Evolutionary conservation across 2,113 vertebrate genomes (phyloP), one percentile per base, ranked within the genome.

Genomic region (Sebastes fasciatus): DNA sequence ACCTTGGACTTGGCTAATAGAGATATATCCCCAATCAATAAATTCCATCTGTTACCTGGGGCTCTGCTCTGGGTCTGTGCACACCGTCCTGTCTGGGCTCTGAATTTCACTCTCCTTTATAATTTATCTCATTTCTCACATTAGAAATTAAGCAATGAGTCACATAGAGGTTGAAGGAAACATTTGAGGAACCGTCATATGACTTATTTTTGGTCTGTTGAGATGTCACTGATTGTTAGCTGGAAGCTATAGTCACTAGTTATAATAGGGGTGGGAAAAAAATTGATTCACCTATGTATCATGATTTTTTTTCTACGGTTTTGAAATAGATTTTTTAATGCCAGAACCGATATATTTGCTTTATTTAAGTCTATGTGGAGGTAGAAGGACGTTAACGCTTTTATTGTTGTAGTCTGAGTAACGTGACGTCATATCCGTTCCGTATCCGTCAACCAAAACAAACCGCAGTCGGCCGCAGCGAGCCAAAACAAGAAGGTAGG

Each of bases 1-100:
- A 91, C 82, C 84, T 90, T 86, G 74, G 82, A 70, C 77, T 64
- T 73, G n/a, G 57, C 19, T 77, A 78, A 86, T 74, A 79, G 48
- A 85, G 74, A 81, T 79, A 52, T 52, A 83, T 85, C 71, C 63
- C 5, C 13, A 73, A 85, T 93, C 85, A 75, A 88, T 88, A 46
- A 62, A 82, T 58, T 74, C 63, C 34, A 77, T 83, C 85, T 78
- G 74, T 75, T 86, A 83, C 86, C 83, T 80, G 77, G 51, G 64
- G 79, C 74, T 68, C 26, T 49, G 69, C 40, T 75, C 34, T 73
- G 42, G 69, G 49, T 82, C 64, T 48, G 40, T 57, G 1, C 10
- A 49, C 52, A 69, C 43, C 42, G 21, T 61, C 45, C 81, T 64
- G 13, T n/a, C 55, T 52, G 48, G 55, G 17, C 45, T 72, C 61